Percentiles rank a stretch among this genome's conserved stretches.
These are phyloP conservation scores for Sebastes hopkinsi DNA, from an alignment of 2,797 vertebrate genomes.

Conservation along the genomic window DNA sequence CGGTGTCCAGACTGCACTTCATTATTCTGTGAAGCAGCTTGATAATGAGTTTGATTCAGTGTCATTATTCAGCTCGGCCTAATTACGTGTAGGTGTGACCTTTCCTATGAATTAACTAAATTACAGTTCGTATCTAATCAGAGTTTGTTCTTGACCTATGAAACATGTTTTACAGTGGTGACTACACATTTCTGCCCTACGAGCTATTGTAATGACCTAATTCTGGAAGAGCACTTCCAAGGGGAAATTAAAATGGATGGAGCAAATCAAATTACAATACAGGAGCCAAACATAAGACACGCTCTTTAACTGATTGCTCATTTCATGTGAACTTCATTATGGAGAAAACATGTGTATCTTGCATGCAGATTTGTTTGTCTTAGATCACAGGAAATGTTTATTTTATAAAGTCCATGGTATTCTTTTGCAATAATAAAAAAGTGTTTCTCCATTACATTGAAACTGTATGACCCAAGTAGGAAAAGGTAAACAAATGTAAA, in stretches of 20 bases:
- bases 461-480: background rate
- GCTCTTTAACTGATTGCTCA: no score
- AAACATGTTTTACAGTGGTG: background rate
- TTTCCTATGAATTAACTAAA: background rate
- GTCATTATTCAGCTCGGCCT: background rate
- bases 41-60: constrained; percentile 9
- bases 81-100: background rate
- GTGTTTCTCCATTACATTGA: background rate
- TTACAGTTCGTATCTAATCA: background rate
- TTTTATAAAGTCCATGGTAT: background rate
- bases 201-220: background rate
- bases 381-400: background rate
- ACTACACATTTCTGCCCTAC: background rate
- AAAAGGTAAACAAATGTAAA: background rate
- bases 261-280: background rate
- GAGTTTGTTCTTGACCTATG: background rate
- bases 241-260: background rate
- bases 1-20: background rate
- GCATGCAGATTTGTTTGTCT: background rate
- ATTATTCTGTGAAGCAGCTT: constrained; percentile 8
- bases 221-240: background rate
- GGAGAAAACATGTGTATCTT: background rate
- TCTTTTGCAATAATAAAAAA: background rate
- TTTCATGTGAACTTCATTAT: background rate
- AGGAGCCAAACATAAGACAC: background rate